Base-by-base conservation (phyloP, 2,888 invertebrate genomes). In the Mesodorylaimus sp. region DNA sequence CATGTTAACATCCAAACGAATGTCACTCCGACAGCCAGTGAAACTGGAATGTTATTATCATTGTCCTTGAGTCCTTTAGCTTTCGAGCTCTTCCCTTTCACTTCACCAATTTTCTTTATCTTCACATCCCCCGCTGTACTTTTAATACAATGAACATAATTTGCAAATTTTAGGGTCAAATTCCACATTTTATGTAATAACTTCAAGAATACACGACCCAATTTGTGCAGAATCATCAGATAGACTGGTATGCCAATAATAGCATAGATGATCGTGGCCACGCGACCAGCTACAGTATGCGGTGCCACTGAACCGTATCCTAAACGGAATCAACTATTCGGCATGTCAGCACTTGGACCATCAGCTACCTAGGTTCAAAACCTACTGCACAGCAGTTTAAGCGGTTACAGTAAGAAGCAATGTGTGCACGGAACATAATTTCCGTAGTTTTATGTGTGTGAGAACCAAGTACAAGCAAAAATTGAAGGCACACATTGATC, bases 1-100 rank as follows among this genome's bases (percentile, higher is more conserved):
- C 64, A 64, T n/a, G 63, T 52, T 46, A 64, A 64, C 62, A 63
- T 63, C 62, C 62, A 63, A 23, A 61, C 61, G 38, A 59, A 60
- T 1, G 61, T 59, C 2, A 61, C 60, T 43, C 58, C 59, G 27
- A 62, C 57, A n/a, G 61, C 62, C 48, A 62, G 44, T 47, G 60
- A 53, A 1, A 62, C 54, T 1, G 62, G 62, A 61, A 62, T 61
- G 26, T 28, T 25, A 44, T 43, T 43, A n/a, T n/a, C n/a, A n/a
- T n/a, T n/a, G n/a, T n/a, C n/a, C n/a, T n/a, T n/a, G n/a, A n/a
- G n/a, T n/a, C n/a, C n/a, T n/a, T n/a, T n/a, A 2, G 28, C 10
- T 25, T 48, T 26, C 16, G 32, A 13, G 43, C 43, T 25, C 5
- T 5, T 26, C 5, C 44, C 44, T 13, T 25, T 26, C 19, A 16